These are phyloP conservation scores for Gallirallus australis DNA, from an alignment of 2,797 vertebrate species.

Conservation along the genomic window DNA sequence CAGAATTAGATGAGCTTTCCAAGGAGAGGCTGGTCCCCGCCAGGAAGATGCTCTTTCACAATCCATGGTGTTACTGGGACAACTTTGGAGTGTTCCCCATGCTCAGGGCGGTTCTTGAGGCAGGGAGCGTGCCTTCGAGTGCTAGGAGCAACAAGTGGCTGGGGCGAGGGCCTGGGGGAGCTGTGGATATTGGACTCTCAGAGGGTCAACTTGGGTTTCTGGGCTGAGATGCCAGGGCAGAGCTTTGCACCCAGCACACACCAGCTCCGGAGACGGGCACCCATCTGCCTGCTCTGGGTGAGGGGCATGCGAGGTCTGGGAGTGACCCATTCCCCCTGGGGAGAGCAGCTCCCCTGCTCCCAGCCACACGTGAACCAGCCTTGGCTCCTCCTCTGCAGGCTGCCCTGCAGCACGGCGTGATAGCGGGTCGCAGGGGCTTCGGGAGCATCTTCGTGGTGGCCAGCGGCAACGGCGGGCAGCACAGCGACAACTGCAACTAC, in stretches of 20 bases:
- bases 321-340: background rate
- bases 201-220: background rate
- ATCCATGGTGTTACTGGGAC: accelerated
- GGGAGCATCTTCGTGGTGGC: slow-evolving; percentile 98
- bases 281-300: accelerated
- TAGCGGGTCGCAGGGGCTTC: slow-evolving; percentile 92
- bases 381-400: slow-evolving; percentile 79
- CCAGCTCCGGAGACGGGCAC: accelerated
- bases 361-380: background rate
- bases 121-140: background rate
- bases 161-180: accelerated
- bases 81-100: accelerated
- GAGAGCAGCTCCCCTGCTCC: too few relatives aligned
- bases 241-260: background rate
- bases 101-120: background rate
- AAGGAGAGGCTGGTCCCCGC: background rate
- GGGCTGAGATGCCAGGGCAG: background rate
- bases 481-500: slow-evolving; percentile 96
- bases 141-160: background rate
- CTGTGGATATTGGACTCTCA: background rate
- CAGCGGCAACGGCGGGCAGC: slow-evolving; percentile 95
- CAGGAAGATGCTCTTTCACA: background rate
- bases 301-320: accelerated
- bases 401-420: slow-evolving; percentile 94
- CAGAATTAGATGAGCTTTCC: background rate